phyloP scores from a whole-genome alignment of 2,888 invertebrate genomes.

The Agriotes lineatus region DNA sequence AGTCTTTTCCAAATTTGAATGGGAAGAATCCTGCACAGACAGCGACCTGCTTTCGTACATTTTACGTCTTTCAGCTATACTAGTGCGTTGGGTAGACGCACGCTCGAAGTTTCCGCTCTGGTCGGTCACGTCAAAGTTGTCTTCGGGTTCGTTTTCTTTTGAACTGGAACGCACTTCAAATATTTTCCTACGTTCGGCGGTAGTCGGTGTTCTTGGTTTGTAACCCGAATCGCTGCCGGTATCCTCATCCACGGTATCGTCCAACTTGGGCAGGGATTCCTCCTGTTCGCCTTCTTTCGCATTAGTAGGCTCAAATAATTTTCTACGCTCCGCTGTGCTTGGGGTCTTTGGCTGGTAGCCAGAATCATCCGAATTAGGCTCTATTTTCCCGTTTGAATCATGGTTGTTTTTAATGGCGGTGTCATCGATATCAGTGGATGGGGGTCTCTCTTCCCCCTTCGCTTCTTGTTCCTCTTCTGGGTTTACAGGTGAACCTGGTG shows the following conservation, averaged over 20 bases:
- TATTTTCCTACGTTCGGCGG: constrained; percentile 83
- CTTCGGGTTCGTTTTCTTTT: constrained; percentile 63
- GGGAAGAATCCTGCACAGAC: constrained; percentile 71
- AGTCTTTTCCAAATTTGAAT: constrained; percentile 72
- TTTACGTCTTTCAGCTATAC: constrained; percentile 83
- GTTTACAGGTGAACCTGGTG: neutral
- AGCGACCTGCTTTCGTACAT: constrained; percentile 83
- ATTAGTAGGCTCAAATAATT: constrained; percentile 73
- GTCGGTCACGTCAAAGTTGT: constrained; percentile 68
- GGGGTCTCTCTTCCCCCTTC: constrained; percentile 21
- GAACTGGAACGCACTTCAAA: constrained; percentile 70
- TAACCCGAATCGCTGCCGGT: constrained; percentile 76
- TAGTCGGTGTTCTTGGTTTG: constrained; percentile 81
- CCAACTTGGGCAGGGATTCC: constrained; percentile 45
- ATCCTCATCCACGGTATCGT: constrained; percentile 67
- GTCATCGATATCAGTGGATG: neutral
- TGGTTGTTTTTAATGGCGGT: neutral
- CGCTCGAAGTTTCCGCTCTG: constrained; percentile 71
- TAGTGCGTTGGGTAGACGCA: constrained; percentile 74
- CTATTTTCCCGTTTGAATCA: constrained; percentile 68
- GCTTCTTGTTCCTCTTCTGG: constrained; percentile 27
- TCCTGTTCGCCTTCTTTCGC: constrained; percentile 62
- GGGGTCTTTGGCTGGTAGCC: constrained; percentile 78
- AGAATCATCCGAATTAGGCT: constrained; percentile 66
- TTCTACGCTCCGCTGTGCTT: constrained; percentile 84